Percentiles rank a stretch among this genome's conserved stretches.
These are phyloP conservation scores for Drosophila anomelani DNA, from an alignment of 2,888 invertebrate genomes.

Conservation along the genomic window DNA sequence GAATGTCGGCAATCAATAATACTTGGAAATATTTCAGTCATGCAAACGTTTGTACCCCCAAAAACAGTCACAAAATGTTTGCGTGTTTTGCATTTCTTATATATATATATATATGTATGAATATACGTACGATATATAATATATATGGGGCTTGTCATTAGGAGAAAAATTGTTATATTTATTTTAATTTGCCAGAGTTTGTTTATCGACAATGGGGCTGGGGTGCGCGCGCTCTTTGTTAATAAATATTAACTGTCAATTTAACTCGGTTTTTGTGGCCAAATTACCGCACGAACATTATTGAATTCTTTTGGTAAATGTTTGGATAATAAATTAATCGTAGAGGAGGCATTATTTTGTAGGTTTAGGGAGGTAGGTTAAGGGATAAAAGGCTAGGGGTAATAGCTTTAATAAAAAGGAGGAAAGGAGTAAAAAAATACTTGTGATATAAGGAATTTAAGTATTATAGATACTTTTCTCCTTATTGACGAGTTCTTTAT, in stretches of 20 bases:
- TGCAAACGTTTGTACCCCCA: conserved; percentile 55
- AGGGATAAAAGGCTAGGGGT: background rate
- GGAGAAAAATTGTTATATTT: conserved; percentile 69
- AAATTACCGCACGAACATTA: background rate
- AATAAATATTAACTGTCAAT: conserved; percentile 15
- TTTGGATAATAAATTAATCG: conserved; percentile 8
- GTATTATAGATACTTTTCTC: background rate
- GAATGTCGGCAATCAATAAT: conserved; percentile 73
- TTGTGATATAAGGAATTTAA: background rate
- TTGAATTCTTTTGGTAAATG: background rate
- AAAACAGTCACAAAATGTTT: conserved; percentile 45
- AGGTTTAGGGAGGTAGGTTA: too few species aligned
- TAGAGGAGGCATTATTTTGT: background rate
- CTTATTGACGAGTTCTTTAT: background rate
- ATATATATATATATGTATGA: background rate
- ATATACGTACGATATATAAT: background rate
- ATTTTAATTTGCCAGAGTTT: conserved; percentile 66
- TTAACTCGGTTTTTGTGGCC: conserved; percentile 3
- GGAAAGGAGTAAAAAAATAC: background rate
- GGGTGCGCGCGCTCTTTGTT: background rate
- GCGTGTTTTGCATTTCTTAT: conserved; percentile 70
- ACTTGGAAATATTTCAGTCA: conserved; percentile 63
- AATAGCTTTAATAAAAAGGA: background rate
- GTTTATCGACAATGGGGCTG: conserved; percentile 39
- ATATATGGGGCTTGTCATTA: conserved; percentile 64